Conservation (phyloP, 2,113 vertebrate species). For the Oostethus manadensis region DNA sequence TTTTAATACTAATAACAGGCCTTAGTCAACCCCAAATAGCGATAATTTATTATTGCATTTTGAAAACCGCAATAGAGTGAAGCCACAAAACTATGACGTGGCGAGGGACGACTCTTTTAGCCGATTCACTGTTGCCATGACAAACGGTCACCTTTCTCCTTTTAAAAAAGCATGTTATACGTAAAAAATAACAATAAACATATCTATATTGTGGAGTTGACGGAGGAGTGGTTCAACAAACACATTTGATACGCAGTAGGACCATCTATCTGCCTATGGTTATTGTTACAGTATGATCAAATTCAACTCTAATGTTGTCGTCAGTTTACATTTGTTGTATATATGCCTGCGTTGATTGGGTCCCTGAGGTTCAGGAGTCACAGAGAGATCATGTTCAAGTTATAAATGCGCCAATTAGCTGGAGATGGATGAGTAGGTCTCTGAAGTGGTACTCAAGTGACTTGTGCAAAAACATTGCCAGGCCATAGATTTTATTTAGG, state of each 20-base stretch:
- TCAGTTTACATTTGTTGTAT: constrained; percentile 9
- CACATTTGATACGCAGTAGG: background rate
- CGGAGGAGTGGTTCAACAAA: background rate
- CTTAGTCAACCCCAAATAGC: too few relatives aligned
- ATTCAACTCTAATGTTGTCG: constrained; percentile 23
- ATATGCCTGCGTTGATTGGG: constrained; percentile 2
- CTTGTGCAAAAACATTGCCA: constrained; percentile 40
- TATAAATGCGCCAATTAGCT: constrained; percentile 67
- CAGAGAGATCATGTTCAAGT: constrained; percentile 58
- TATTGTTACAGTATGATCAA: constrained; percentile 4
- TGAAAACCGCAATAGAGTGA: too few relatives aligned
- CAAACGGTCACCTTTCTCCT: too few relatives aligned
- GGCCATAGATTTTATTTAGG: constrained; percentile 61
- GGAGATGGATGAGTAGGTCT: constrained; percentile 32
- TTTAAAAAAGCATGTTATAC: too few relatives aligned
- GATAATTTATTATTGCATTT: too few relatives aligned
- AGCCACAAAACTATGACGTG: too few relatives aligned
- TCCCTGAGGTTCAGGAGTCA: constrained; percentile 58
- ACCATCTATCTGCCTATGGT: background rate
- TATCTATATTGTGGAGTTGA: background rate
- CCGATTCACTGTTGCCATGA: too few relatives aligned
- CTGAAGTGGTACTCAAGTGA: constrained; percentile 61
- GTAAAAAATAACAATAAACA: too few relatives aligned
- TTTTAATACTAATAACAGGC: too few relatives aligned
- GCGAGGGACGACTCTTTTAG: too few relatives aligned